These are phyloP conservation scores for Girardia tigrina DNA, from an alignment of 2,888 invertebrate species.

Conservation along the genomic window DNA sequence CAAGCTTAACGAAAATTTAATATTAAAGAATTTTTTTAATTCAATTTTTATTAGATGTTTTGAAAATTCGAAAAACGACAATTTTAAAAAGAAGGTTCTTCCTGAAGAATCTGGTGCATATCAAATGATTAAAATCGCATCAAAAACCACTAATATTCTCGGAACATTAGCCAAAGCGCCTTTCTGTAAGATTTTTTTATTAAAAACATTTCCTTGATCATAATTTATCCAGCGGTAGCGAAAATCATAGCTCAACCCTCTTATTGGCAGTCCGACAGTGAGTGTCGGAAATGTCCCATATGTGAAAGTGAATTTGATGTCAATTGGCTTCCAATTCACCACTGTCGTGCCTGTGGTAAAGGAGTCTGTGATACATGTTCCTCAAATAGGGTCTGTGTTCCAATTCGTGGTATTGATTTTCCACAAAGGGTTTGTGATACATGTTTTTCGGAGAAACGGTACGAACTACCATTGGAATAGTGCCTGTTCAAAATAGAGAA, in stretches of 20 bases:
- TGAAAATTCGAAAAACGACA: too few relatives aligned
- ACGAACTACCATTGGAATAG: neutral
- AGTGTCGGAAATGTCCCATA: constrained; percentile 58
- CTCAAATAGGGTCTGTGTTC: constrained; percentile 47
- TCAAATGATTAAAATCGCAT: neutral
- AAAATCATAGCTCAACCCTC: constrained; percentile 64
- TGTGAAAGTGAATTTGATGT: constrained; percentile 56
- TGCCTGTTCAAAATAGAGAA: too few relatives aligned
- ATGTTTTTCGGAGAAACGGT: constrained; percentile 39
- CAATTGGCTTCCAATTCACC: constrained; percentile 52
- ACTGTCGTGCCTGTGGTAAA: constrained; percentile 61
- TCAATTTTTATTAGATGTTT: too few relatives aligned
- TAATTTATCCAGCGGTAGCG: too few relatives aligned
- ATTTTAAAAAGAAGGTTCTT: neutral
- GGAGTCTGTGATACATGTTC: constrained; percentile 58
- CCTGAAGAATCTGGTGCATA: neutral
- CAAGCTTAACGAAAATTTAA: too few relatives aligned
- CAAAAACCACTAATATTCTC: neutral
- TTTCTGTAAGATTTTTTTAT: too few relatives aligned
- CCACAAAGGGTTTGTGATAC: constrained; percentile 52
- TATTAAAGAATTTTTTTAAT: too few relatives aligned
- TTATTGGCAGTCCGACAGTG: constrained; percentile 67
- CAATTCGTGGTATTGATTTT: constrained; percentile 52
- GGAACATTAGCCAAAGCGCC: neutral
- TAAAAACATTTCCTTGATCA: too few relatives aligned